Conservation (phyloP, 2,888 invertebrate genomes). For the Apotomis turbidana region DNA sequence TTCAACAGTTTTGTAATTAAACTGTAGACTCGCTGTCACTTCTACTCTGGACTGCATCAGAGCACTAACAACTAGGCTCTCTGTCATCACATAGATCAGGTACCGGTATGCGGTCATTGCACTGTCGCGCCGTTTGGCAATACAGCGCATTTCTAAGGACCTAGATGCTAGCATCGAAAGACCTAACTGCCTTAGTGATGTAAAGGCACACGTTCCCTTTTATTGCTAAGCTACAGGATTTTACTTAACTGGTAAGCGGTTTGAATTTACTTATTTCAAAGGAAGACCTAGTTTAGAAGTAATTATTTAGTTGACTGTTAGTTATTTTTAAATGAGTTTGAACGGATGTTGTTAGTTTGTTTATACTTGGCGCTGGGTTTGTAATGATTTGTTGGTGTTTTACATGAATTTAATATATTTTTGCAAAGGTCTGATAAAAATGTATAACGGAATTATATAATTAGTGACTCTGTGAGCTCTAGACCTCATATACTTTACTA, state of each 20-base stretch:
- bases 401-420: not conserved
- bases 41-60: slow-evolving; percentile 44
- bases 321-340: slow-evolving; percentile 38
- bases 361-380: slow-evolving; percentile 3
- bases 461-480: too few species aligned
- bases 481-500: too few species aligned
- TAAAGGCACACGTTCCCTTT: slow-evolving; percentile 1
- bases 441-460: too few species aligned
- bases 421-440: too few species aligned
- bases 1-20: too few species aligned
- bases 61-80: slow-evolving; percentile 65
- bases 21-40: slow-evolving; percentile 28
- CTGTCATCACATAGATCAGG: slow-evolving; percentile 79
- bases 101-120: slow-evolving; percentile 75
- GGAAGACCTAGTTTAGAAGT: slow-evolving; percentile 65
- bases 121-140: slow-evolving; percentile 71
- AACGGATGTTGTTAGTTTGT: slow-evolving; percentile 38
- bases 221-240: slow-evolving; percentile 24
- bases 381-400: slow-evolving; percentile 12
- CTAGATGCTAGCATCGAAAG: not conserved
- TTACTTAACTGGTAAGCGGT: slow-evolving; percentile 50
- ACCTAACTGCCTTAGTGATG: slow-evolving; percentile 7
- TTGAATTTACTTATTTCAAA: slow-evolving; percentile 66
- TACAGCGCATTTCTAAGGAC: slow-evolving; percentile 65
- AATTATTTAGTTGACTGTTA: slow-evolving; percentile 38